Conservation (phyloP, 2,888 invertebrate species). For the Stenolophus ochropezus region DNA sequence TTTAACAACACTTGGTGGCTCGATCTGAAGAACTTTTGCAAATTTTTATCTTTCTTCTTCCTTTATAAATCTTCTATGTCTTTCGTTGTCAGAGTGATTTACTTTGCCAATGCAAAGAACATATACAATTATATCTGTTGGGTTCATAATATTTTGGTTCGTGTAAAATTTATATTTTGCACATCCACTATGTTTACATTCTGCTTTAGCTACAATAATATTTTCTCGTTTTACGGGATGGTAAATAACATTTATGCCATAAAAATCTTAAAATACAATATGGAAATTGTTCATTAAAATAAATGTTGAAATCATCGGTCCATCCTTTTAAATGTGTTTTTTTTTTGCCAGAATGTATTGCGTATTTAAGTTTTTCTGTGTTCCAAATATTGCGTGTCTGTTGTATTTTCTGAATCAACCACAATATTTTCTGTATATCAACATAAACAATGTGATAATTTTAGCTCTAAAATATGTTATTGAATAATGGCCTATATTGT, state of each 20-base stretch:
- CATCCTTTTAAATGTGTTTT: background rate
- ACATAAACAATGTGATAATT: background rate
- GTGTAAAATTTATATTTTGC: no score
- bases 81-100: no score
- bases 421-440: background rate
- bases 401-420: background rate
- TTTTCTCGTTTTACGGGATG: no score
- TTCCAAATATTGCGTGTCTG: background rate
- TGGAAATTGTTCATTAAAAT: background rate
- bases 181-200: no score
- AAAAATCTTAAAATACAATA: background rate
- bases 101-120: no score
- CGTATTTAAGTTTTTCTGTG: background rate
- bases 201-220: no score
- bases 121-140: no score
- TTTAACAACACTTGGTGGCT: no score
- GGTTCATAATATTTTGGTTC: no score
- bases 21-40: no score
- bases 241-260: conserved; percentile 1
- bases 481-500: background rate
- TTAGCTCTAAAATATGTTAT: background rate
- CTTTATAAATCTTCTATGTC: no score
- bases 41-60: no score
- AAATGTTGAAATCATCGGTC: background rate
- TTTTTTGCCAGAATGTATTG: background rate